Evolutionary conservation across 1,140 invertebrate species (phyloP).

Genomic region (Achatina immaculata): DNA sequence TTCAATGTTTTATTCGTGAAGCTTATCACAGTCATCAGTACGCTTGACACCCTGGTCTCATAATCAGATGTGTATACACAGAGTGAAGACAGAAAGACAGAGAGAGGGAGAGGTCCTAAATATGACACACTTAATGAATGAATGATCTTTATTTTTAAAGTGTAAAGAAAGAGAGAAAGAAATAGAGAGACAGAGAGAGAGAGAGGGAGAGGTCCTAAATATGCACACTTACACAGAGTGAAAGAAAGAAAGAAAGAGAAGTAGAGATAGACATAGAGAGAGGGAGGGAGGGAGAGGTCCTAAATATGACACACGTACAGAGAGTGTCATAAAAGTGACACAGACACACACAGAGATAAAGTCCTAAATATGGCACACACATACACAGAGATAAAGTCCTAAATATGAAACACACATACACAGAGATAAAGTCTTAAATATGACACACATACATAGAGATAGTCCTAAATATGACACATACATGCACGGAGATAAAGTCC

Average conservation of each 20-base stretch:
- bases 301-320: not conserved
- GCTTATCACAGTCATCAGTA: too few relatives aligned
- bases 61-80: not conserved
- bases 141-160: not conserved
- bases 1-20: too few relatives aligned
- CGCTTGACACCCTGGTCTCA: too few relatives aligned
- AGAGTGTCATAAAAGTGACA: not conserved
- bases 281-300: not conserved
- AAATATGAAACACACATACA: too few relatives aligned
- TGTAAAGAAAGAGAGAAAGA: conserved; percentile 4
- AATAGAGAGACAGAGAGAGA: not conserved
- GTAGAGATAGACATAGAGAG: not conserved
- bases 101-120: too few relatives aligned
- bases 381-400: too few relatives aligned
- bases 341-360: too few relatives aligned
- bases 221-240: not conserved
- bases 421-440: too few relatives aligned
- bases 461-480: too few relatives aligned
- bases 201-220: not conserved
- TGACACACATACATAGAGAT: too few relatives aligned
- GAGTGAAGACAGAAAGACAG: not conserved
- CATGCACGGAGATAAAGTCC: too few relatives aligned
- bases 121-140: not conserved
- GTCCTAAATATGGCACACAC: too few relatives aligned
- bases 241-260: not conserved